These are phyloP conservation scores for Cephalopterus ornatus DNA, from an alignment of 2,113 vertebrate species.

Conservation along the genomic window DNA sequence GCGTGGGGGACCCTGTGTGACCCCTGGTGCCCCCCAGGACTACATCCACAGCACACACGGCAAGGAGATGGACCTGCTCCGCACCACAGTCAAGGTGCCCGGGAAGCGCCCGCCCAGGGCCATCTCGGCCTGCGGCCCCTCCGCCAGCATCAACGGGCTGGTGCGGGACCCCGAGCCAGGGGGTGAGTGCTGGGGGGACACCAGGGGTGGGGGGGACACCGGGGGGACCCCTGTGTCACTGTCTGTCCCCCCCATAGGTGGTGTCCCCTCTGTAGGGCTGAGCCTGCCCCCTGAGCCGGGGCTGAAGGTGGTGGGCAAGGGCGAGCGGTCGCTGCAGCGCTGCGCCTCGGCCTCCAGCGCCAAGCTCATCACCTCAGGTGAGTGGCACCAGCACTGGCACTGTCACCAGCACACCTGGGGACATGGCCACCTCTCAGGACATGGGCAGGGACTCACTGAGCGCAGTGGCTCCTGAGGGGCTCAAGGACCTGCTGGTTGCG, in stretches of 20 bases:
- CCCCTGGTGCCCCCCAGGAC: constrained; percentile 62
- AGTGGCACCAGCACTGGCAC: background rate
- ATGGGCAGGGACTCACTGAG: background rate
- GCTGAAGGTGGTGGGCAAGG: constrained; percentile 73
- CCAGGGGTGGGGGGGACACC: background rate
- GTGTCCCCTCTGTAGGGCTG: constrained; percentile 73
- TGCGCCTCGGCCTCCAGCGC: constrained; percentile 79
- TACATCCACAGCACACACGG: constrained; percentile 90
- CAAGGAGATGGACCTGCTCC: constrained; percentile 92
- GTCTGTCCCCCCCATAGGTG: constrained; percentile 12
- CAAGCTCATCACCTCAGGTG: constrained; percentile 79
- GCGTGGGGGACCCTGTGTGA: accelerated
- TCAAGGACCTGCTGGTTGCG: background rate
- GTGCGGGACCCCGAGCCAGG: constrained; percentile 78
- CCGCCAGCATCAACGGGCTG: constrained; percentile 85
- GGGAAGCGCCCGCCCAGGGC: constrained; percentile 92
- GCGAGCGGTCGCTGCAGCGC: constrained; percentile 79
- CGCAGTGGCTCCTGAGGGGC: background rate
- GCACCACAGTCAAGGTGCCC: constrained; percentile 95
- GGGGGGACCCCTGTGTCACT: accelerated
- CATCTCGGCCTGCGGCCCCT: constrained; percentile 82
- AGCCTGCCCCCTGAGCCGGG: constrained; percentile 81
- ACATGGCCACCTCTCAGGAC: accelerated
- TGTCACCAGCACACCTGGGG: accelerated
- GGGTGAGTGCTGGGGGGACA: constrained; percentile 28